Percentiles rank a stretch among this genome's conserved stretches.
These are phyloP conservation scores for Alligator sinensis DNA, from an alignment of 2,113 vertebrate genomes.

Conservation along the genomic window DNA sequence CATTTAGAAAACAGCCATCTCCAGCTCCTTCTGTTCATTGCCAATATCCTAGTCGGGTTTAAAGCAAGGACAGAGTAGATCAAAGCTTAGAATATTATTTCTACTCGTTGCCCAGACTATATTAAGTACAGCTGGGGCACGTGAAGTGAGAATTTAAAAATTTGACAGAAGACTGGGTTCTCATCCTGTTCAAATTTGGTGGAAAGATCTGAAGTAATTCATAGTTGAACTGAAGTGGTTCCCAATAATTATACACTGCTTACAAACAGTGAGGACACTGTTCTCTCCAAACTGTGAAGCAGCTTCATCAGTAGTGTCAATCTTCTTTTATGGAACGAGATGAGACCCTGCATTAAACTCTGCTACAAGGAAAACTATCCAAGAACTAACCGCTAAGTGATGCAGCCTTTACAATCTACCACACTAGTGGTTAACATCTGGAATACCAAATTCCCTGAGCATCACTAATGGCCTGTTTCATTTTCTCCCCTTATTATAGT, in stretches of 20 bases:
- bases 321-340: background rate
- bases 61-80: background rate
- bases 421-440: background rate
- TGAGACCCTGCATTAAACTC: background rate
- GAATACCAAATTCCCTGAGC: background rate
- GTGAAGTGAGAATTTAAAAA: background rate
- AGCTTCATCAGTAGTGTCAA: background rate
- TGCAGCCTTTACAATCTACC: background rate
- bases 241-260: background rate
- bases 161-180: background rate
- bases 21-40: background rate
- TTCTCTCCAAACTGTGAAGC: background rate
- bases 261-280: rapidly evolving
- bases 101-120: background rate
- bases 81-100: background rate
- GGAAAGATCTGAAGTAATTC: background rate
- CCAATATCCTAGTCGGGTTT: background rate
- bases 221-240: rapidly evolving
- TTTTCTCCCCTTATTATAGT: constrained; percentile 56
- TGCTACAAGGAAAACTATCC: constrained; percentile 29
- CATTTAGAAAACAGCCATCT: background rate
- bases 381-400: constrained; percentile 43
- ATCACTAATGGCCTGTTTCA: constrained; percentile 40
- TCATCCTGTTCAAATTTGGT: background rate
- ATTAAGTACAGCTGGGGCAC: background rate